Evolutionary conservation across 2,113 vertebrate genomes (phyloP), one percentile per base, ranked within the genome.

Genomic region (Rhinoptilus africanus): DNA sequence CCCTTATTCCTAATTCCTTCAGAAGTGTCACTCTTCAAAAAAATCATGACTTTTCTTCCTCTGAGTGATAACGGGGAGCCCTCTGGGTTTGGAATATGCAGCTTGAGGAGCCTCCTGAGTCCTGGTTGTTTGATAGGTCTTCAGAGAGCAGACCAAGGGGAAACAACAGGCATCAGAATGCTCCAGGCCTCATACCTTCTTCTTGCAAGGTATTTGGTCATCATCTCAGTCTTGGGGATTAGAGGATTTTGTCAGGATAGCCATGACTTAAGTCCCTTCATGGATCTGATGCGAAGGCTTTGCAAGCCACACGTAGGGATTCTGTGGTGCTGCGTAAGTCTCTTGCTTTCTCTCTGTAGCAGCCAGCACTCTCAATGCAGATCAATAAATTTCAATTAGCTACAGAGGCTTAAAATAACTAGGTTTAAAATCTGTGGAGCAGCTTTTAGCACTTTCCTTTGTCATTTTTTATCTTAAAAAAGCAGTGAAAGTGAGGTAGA

Each of bases 371-470:
- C 50, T 85, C 20, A 79, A 13, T 71, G 48, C 20, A 80, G 59
- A 91, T 93, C 88, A 89, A 76, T 96, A 94, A 14, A 82, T 94
- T 94, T 95, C 93, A 96, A 45, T 92, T 94, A 89, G 50, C 63
- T 77, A 27, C 54, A 83, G 53, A 28, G 41, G 50, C 66, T 95
- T 92, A 89, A 96, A 94, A 89, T 87, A 91, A 67, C 74, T n/a
- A 76, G 53, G 37, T 27, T 91, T 88, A 88, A 88, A 92, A 85
- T 76, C 73, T 53, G 78, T 66, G 50, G 11, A 82, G 35, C 17
- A 83, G 88, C 41, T 86, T 96, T 92, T 66, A 93, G 41, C 41
- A n/a, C 34, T 84, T 92, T 34, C 10, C 16, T 89, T 92, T 91
- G 60, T 59, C 8, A 68, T 91, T 88, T 90, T 92, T 92, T 64